A percentile compares a stretch with the other conserved stretches of the same genome.
Evolutionary conservation across 2,888 invertebrate genomes (phyloP).

Genomic region (Drosophila neotestacea): DNA sequence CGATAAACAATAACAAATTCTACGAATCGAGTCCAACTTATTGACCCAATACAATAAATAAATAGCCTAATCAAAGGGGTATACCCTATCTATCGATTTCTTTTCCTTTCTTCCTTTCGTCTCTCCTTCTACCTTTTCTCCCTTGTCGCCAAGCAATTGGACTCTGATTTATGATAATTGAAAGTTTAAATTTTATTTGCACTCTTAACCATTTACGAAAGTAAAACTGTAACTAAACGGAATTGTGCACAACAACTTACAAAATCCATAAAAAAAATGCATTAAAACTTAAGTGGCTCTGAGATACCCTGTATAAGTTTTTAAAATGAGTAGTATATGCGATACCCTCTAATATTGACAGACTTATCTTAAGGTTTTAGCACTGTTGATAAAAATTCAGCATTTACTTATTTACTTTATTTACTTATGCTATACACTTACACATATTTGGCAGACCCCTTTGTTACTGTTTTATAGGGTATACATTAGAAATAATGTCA

Average conservation of each 20-base stretch:
- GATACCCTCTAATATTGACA: background rate
- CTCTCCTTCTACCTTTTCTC: background rate
- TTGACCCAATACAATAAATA: background rate
- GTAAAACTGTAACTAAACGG: background rate
- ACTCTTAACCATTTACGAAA: background rate
- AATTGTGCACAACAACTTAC: background rate
- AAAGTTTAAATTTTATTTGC: conserved; percentile 4
- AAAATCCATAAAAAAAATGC: background rate
- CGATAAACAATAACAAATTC: conserved; percentile 4
- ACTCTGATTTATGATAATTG: conserved; percentile 16
- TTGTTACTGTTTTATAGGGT: background rate
- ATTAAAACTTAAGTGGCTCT: background rate
- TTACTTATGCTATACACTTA: background rate
- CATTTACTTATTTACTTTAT: too few species aligned
- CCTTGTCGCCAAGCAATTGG: background rate
- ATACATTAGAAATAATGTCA: background rate
- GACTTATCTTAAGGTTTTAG: too few species aligned
- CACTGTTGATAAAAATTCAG: too few species aligned
- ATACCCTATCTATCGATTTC: background rate
- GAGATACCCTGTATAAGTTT: conserved; percentile 3
- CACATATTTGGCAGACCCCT: background rate
- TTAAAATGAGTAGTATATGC: background rate
- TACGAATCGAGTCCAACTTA: conserved; percentile 2
- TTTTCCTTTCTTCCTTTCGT: background rate
- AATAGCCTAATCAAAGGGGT: conserved; percentile 10